Conservation (phyloP, 2,888 invertebrate genomes). For the Nymphalis urticae region DNA sequence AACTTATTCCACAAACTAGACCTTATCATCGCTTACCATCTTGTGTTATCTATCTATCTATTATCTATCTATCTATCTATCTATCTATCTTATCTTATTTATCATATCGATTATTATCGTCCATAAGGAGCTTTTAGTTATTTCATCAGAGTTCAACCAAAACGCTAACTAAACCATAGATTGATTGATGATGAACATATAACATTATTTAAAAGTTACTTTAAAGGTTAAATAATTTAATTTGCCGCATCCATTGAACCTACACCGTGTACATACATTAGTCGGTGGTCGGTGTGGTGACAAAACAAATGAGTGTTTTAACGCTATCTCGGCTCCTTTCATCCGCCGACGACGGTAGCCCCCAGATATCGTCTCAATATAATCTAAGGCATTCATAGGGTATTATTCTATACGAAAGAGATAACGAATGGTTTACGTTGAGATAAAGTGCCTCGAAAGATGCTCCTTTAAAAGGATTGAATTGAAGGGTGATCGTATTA, state of each 20-base stretch:
- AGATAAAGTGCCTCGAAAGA: conserved; percentile 20
- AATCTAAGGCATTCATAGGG: conserved; percentile 45
- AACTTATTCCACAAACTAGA: too few species aligned
- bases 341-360: conserved; percentile 60
- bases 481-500: conserved; percentile 12
- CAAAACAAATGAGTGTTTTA: conserved; percentile 82
- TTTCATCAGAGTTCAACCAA: too few species aligned
- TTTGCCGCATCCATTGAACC: conserved; percentile 30
- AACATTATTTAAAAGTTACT: too few species aligned
- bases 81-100: too few species aligned
- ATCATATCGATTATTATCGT: too few species aligned
- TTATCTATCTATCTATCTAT: too few species aligned
- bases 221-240: too few species aligned
- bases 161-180: too few species aligned
- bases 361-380: conserved; percentile 46
- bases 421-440: conserved; percentile 30
- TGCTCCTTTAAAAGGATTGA: conserved; percentile 30
- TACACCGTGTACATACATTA: conserved; percentile 44
- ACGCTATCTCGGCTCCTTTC: conserved; percentile 71
- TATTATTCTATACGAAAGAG: conserved; percentile 36
- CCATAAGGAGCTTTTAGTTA: too few species aligned
- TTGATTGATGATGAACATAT: too few species aligned
- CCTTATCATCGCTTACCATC: too few species aligned
- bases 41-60: too few species aligned
- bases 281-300: conserved; percentile 63